These are phyloP conservation scores for Ophion slaviceki DNA, from an alignment of 2,888 invertebrate species.

Conservation along the genomic window DNA sequence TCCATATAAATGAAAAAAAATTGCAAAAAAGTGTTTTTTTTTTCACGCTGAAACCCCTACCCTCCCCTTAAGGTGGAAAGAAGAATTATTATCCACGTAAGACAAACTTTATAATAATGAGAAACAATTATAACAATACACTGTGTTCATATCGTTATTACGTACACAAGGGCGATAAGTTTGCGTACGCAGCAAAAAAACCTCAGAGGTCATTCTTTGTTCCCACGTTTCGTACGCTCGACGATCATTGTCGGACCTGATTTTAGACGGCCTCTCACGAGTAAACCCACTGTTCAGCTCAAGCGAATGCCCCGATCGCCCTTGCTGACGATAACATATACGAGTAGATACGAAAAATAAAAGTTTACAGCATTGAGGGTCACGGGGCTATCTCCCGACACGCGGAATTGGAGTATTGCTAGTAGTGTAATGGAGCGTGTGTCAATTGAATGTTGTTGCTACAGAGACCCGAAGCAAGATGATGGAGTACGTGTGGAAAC, in stretches of 20 bases:
- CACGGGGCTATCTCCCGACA: slow-evolving; percentile 2
- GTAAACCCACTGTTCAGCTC: neutral
- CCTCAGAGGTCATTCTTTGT: neutral
- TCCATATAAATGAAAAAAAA: no score
- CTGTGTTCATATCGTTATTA: neutral
- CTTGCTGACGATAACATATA: neutral
- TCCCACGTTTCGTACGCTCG: no score
- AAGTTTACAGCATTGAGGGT: neutral
- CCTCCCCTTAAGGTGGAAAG: neutral
- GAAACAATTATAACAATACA: neutral
- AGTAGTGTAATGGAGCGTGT: neutral
- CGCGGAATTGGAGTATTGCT: neutral
- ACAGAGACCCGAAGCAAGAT: slow-evolving; percentile 29
- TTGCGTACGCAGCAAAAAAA: neutral
- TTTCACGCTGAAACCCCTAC: no score
- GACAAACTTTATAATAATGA: neutral
- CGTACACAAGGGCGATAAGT: neutral
- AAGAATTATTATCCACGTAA: neutral
- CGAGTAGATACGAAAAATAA: slow-evolving; percentile 1
- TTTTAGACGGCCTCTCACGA: neutral
- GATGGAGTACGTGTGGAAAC: slow-evolving; percentile 33
- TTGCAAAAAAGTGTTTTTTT: no score
- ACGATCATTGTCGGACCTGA: neutral
- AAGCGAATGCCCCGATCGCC: neutral
- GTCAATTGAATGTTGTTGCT: slow-evolving; percentile 27